Base-by-base conservation (phyloP, 2,113 vertebrate species). In the Notothenia coriiceps region DNA sequence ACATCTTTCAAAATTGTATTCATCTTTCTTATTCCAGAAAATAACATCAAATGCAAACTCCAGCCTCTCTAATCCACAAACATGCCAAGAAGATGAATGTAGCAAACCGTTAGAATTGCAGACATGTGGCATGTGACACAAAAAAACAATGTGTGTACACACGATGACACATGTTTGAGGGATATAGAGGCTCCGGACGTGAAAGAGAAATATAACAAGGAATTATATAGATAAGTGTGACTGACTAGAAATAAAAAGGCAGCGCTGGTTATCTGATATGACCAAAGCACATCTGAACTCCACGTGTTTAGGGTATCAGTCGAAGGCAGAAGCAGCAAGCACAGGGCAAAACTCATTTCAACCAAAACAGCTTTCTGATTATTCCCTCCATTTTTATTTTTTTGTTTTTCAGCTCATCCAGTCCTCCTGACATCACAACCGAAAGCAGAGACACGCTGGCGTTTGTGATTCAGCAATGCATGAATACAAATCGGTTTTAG, bases 161-260 rank as follows among this genome's bases (percentile, higher is more conserved):
- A 51, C 72, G 70, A 61, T 67, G 65, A 71, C 17, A 74, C 78
- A 74, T 84, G 79, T 89, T 61, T 63, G 80, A 62, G 79, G 57
- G 74, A 82, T 82, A 10, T 65, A 66, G 22, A 67, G 59, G 69
- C 76, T 82, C 46, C 5, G 14, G 64, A 87, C 79, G 74, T 84
- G 73, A 90, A 80, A 86, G 73, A 83, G 77, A 80, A 84, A 60
- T 73, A 46, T 70, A 80, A 86, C 73, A 59, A 40, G 72, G 78
- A 88, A 88, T 89, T 81, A 85, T 84, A 80, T 70, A 83, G 89
- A 90, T 89, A 90, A 88, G 75, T 83, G 79, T 78, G 77, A 84
- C 86, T 80, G 82, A 78, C 84, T 86, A 63, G 80, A 82, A 91
- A 91, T 86, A 84, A 93, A 40, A 91, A 93, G 88, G 87, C 87